Base-by-base conservation (phyloP, 1,140 invertebrate species). In the Stegodyphus mimosarum region DNA sequence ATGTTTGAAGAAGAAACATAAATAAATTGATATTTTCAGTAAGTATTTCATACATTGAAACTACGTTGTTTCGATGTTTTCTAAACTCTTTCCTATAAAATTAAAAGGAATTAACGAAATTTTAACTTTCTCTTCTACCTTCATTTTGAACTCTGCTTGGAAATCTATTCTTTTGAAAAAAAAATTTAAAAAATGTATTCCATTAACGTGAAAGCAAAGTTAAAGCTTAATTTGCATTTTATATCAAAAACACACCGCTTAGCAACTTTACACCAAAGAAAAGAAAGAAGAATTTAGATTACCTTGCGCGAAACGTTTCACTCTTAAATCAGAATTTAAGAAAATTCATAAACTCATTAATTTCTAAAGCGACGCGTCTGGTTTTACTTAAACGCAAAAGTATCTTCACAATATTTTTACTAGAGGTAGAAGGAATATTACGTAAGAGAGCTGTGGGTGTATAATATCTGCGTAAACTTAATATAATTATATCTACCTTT, bases 281-380 rank as follows among this genome's bases (percentile, higher is more conserved):
- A 53, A 53, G 10, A 78, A 48, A 53, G 50, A 64, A 10, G 11
- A 75, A 66, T 64, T 15, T 51, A 66, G 18, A 33, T 51, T 15
- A 51, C 18, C 49, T 13, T 50, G 50, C 76, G 52, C 66, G 66
- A 50, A 78, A 53, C 66, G 11, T 69, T 69, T 67, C 64, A 78
- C 66, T 78, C 48, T 78, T 78, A 53, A 33, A 78, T 69, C 50
- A 66, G 64, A 53, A 64, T 78, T 78, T 78, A 78, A 69, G 50
- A 69, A 60, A 78, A 78, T 78, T 78, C 76, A 69, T 78, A 78
- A 78, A 78, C 76, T 78, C 66, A 78, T 78, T 78, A 78, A 17
- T 53, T 78, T 69, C 66, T 78, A 53, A 53, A 51, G 76, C 76
- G 49, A 60, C 0, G 51, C n/a, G 33, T 63, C 60, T 64, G 64